phyloP scores from a whole-genome alignment of 2,113 vertebrate species.

The Platycercus adscitus region DNA sequence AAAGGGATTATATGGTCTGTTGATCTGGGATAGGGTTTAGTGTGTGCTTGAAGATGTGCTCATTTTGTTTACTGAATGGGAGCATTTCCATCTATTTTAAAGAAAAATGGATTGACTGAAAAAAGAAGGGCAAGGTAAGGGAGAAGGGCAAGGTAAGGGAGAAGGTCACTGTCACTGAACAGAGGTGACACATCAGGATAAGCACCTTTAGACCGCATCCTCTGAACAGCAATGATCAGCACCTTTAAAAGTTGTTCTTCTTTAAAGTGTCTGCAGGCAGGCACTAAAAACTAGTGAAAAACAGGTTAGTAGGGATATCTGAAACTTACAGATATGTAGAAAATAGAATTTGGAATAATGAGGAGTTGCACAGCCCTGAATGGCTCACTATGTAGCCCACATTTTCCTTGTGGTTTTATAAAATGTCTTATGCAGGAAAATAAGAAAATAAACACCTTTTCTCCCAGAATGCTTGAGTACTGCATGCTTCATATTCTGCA shows the following conservation, averaged over 20 bases:
- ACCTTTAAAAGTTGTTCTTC: not conserved
- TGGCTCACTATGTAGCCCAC: not conserved
- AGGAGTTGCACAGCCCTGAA: not conserved
- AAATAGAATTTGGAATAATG: not conserved
- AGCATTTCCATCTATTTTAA: not conserved
- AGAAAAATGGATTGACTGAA: not conserved
- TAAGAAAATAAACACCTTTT: not conserved
- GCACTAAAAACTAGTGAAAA: not conserved
- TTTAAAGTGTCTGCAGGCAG: not conserved
- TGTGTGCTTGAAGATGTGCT: not conserved
- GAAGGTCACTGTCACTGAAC: not conserved
- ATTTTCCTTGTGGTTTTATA: not conserved
- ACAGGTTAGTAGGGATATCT: not conserved
- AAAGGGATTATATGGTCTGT: not conserved
- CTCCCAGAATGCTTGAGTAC: not conserved
- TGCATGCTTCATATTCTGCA: not conserved
- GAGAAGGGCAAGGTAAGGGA: not conserved
- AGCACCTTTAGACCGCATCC: not conserved
- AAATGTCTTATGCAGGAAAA: not conserved
- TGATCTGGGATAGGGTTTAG: not conserved
- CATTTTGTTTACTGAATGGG: not conserved
- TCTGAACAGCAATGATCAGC: not conserved
- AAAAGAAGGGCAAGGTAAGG: rapidly evolving
- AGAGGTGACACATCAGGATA: not conserved
- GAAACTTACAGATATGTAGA: not conserved